Conservation (phyloP, 64 coral and sea anemone species). For the Montipora capricornis region DNA sequence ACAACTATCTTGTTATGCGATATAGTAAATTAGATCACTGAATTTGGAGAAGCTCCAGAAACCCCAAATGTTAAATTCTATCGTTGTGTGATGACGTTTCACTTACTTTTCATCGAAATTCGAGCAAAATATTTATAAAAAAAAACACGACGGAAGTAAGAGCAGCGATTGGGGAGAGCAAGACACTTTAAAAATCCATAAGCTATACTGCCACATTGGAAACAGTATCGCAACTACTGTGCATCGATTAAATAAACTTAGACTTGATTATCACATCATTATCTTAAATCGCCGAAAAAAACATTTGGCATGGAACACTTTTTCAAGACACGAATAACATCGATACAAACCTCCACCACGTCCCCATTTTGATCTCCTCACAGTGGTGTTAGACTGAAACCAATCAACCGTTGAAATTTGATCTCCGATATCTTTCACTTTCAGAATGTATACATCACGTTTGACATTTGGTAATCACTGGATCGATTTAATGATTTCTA, state of each 20-base stretch:
- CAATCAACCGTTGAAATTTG: background rate
- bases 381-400: background rate
- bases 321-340: background rate
- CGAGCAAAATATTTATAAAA: background rate
- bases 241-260: background rate
- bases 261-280: background rate
- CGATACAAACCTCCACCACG: constrained; percentile 19
- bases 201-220: too few species aligned
- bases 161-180: too few species aligned
- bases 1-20: too few species aligned
- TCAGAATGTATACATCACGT: background rate
- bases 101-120: background rate
- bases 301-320: background rate
- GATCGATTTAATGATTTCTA: background rate
- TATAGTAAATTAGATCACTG: background rate
- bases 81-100: background rate
- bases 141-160: too few species aligned
- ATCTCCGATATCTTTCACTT: constrained; percentile 19
- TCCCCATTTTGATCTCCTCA: constrained; percentile 1
- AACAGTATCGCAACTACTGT: too few species aligned
- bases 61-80: background rate
- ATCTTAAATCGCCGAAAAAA: background rate
- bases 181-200: too few species aligned
- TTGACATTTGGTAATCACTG: background rate
- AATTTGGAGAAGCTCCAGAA: background rate